A percentile compares a stretch with the other conserved stretches of the same genome.
These are phyloP conservation scores for Euthynnus affinis DNA, from an alignment of 2,797 vertebrate species.

Conservation along the genomic window DNA sequence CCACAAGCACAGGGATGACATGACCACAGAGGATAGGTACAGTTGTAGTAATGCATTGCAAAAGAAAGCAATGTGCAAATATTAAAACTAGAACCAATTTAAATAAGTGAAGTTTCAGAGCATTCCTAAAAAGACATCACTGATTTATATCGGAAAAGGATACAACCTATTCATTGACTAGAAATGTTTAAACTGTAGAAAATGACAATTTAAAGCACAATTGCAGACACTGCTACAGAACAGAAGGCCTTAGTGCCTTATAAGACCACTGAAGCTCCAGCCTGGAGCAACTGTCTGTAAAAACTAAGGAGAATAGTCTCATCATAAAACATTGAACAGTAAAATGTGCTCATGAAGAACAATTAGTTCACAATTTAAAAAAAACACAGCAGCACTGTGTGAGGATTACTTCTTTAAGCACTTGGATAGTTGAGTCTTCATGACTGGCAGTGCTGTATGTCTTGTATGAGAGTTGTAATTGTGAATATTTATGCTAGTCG, in stretches of 20 bases:
- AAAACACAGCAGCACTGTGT: conserved; percentile 81
- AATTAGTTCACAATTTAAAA: no score
- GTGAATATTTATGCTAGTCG: rapidly evolving
- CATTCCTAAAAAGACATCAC: not conserved
- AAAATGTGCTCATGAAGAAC: not conserved
- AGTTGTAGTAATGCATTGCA: not conserved
- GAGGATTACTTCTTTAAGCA: conserved; percentile 37
- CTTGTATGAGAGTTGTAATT: rapidly evolving
- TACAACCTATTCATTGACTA: not conserved
- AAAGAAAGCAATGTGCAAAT: not conserved
- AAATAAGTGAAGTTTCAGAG: not conserved
- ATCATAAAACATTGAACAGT: rapidly evolving
- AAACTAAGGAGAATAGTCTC: not conserved
- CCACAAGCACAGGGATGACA: not conserved
- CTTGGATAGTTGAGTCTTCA: rapidly evolving
- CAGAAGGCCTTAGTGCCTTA: no score
- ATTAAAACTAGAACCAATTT: not conserved
- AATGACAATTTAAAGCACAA: no score
- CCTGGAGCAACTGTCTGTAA: not conserved
- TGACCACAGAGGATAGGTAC: not conserved
- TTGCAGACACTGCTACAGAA: no score
- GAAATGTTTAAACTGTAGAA: not conserved
- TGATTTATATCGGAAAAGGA: not conserved
- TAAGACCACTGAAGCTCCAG: not conserved
- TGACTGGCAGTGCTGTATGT: rapidly evolving